phyloP scores from a whole-genome alignment of 1,140 invertebrate species.

The Drosophila quadrilineata region DNA sequence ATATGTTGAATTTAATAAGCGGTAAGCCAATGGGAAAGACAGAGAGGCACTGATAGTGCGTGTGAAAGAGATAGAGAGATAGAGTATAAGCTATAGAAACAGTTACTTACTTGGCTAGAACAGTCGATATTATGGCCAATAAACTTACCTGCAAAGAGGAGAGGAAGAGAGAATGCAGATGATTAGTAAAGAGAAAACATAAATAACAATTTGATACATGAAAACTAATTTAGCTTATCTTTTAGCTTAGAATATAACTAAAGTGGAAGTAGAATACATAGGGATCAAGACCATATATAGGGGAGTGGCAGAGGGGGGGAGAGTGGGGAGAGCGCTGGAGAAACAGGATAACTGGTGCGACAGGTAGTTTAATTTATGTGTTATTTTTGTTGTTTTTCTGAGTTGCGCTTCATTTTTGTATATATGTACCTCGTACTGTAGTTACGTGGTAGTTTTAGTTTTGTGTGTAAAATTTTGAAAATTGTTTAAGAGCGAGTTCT shows the following conservation, averaged over 20 bases:
- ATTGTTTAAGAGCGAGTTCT: too few relatives aligned
- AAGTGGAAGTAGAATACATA: neutral
- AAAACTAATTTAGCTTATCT: conserved; percentile 62
- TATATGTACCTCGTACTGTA: too few relatives aligned
- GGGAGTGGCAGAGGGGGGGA: neutral
- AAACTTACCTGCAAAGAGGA: conserved; percentile 66
- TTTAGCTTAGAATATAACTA: conserved; percentile 20
- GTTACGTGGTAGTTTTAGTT: too few relatives aligned
- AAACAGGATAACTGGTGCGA: conserved; percentile 52
- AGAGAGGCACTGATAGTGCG: neutral
- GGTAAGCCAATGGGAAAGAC: conserved; percentile 13
- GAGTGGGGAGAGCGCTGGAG: neutral
- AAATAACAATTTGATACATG: conserved; percentile 45
- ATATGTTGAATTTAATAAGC: conserved; percentile 47
- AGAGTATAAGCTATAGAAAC: neutral
- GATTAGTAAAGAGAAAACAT: conserved; percentile 50
- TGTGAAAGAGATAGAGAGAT: too few relatives aligned
- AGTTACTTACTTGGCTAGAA: conserved; percentile 20
- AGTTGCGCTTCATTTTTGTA: too few relatives aligned
- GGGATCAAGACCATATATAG: too few relatives aligned
- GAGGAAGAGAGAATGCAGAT: conserved; percentile 44
- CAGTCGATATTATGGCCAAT: conserved; percentile 5
- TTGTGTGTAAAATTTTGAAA: too few relatives aligned
- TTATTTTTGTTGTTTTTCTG: conserved; percentile 22
- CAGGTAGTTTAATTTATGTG: conserved; percentile 79